A percentile compares a stretch with the other conserved stretches of the same genome.
Conservation (phyloP, 2,113 vertebrate genomes). For the Myocastor coypus region DNA sequence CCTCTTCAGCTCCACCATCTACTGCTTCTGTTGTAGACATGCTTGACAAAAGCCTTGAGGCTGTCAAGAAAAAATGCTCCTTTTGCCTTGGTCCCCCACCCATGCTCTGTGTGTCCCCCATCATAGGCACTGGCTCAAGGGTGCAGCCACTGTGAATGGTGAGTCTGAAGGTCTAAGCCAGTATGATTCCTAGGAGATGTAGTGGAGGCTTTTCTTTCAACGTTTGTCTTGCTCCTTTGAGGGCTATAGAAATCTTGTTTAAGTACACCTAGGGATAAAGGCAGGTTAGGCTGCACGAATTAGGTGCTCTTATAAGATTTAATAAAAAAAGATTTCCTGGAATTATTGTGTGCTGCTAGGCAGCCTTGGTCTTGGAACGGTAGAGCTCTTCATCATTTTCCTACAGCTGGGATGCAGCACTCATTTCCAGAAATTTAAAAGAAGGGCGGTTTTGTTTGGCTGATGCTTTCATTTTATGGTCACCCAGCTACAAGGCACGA, state of each 20-base stretch:
- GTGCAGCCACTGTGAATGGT: constrained; percentile 91
- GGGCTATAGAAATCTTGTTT: constrained; percentile 96
- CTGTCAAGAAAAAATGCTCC: background rate
- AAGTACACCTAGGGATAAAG: constrained; percentile 93
- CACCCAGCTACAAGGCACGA: background rate
- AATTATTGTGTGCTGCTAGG: constrained; percentile 95
- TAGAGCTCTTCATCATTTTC: constrained; percentile 89
- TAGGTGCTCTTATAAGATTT: constrained; percentile 94
- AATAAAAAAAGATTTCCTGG: constrained; percentile 94
- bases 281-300: constrained; percentile 94
- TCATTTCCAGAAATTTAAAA: background rate
- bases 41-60: background rate
- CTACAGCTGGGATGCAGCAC: background rate
- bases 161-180: constrained; percentile 95
- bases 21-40: constrained; percentile 6
- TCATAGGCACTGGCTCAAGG: constrained; percentile 92
- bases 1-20: background rate
- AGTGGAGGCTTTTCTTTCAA: constrained; percentile 97
- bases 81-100: constrained; percentile 77
- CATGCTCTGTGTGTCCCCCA: constrained; percentile 91
- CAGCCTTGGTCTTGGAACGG: constrained; percentile 92
- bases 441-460: background rate
- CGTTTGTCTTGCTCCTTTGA: constrained; percentile 96
- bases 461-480: background rate
- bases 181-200: constrained; percentile 94